Evolutionary conservation across 2,797 vertebrate species (phyloP), one percentile per base, ranked within the genome.

Genomic region (Eidolon dupreanum): DNA sequence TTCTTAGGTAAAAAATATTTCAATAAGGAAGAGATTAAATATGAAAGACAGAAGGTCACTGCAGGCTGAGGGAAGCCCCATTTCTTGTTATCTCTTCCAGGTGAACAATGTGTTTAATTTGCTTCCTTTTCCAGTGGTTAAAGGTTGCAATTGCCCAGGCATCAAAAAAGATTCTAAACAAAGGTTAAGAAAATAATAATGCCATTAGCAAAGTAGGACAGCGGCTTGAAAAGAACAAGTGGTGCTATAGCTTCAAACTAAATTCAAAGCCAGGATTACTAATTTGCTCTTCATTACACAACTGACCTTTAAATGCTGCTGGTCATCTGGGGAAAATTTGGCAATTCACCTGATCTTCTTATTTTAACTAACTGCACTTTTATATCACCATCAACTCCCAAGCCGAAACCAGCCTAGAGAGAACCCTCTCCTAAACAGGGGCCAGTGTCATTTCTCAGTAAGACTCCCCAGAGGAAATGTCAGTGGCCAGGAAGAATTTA

Each of bases 101-200:
- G 16, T 57, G 15, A 95, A 88, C 57, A 88, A 83, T 49, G 36
- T 74, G 13, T 81, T 95, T 79, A 91, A 97, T 86, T 19, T 36
- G 12, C 41, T 95, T 94, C 74, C 36, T 83, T 66, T 91, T 88
- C 74, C 93, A 68, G 26, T 81, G 16, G 24, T 68, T 90, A 93
- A 88, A 95, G 79, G 26, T 70, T 96, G 46, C 68, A 87, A 61
- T 92, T 82, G 81, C 68, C 77, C 33, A 63, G 38, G 43, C 94
- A 71, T 97, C 83, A 95, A 88, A 77, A 74, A 93, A 59, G 43
- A 89, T 82, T 65, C 36, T 51, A 96, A 96, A 88, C 51, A 93
- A 94, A 97, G 83, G 75, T 90, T 89, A 94, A 94, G 38, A 86
- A 86, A 97, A 94, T 55, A 85, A 68, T 31, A 87, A 57, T 71